Evolutionary conservation across 1,140 invertebrate species (phyloP).

Genomic region (Lasaia peninsularis): DNA sequence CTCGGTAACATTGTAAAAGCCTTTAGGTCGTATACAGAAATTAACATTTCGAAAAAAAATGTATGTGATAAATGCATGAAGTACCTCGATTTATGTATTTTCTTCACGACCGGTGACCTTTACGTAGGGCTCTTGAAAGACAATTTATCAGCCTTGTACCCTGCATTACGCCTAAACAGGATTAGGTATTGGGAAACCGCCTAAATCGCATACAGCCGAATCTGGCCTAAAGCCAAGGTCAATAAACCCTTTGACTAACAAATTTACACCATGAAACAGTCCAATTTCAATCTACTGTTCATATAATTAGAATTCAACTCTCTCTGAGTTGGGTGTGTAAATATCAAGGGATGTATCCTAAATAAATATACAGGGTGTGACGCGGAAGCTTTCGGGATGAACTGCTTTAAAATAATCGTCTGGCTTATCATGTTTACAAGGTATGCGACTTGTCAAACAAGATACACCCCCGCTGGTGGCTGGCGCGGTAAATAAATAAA

Average conservation of each 20-base stretch:
- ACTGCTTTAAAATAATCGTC: conserved; percentile 38
- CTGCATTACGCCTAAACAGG: conserved; percentile 32
- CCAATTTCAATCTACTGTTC: conserved; percentile 31
- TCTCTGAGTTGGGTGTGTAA: conserved; percentile 34
- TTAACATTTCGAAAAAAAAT: too few relatives aligned
- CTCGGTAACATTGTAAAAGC: too few relatives aligned
- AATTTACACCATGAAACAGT: conserved; percentile 29
- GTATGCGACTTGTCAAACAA: not conserved
- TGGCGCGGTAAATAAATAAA: conserved; percentile 2
- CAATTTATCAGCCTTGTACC: conserved; percentile 23
- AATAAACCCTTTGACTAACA: conserved; percentile 55
- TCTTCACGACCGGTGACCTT: too few relatives aligned
- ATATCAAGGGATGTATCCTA: conserved; percentile 61
- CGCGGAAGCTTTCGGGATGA: conserved; percentile 41
- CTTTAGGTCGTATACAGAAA: too few relatives aligned
- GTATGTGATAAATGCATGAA: too few relatives aligned
- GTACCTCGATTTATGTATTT: too few relatives aligned
- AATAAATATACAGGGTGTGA: conserved; percentile 64
- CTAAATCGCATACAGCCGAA: conserved; percentile 53
- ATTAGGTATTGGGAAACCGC: conserved; percentile 40
- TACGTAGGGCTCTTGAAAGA: not conserved
- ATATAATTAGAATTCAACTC: conserved; percentile 39
- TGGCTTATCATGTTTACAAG: conserved; percentile 23
- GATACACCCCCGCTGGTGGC: not conserved
- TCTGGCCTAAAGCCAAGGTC: conserved; percentile 66